A percentile compares a stretch with the other conserved stretches of the same genome.
phyloP scores from a whole-genome alignment of 2,888 invertebrate species.

The Augiades crinisus region DNA sequence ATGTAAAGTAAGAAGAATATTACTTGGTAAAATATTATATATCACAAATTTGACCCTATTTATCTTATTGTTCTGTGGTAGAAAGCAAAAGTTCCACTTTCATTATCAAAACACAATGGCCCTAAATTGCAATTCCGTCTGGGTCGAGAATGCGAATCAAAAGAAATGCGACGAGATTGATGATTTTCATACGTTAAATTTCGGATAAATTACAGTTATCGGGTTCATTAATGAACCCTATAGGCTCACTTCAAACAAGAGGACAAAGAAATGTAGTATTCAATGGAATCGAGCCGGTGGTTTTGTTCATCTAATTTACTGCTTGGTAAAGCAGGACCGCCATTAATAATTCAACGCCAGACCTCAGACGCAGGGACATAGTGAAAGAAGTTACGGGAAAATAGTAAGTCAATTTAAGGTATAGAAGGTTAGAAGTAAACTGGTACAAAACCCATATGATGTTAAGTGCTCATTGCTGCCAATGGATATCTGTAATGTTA shows the following conservation, averaged over 20 bases:
- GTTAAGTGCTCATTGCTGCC: no score
- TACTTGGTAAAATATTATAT: no score
- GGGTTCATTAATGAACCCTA: conserved; percentile 40
- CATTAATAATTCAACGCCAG: conserved; percentile 74
- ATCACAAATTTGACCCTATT: no score
- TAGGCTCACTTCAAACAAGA: conserved; percentile 41
- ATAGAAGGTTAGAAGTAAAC: no score
- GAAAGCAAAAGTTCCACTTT: not conserved
- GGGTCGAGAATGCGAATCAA: conserved; percentile 2
- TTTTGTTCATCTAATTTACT: conserved; percentile 70
- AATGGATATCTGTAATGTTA: no score
- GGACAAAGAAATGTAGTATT: conserved; percentile 53
- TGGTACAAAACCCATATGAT: no score
- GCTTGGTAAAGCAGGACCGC: conserved; percentile 58
- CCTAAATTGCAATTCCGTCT: not conserved
- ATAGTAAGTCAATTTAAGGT: conserved; percentile 17
- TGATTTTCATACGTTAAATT: conserved; percentile 39
- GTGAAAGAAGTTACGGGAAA: conserved; percentile 23
- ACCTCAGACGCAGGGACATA: conserved; percentile 44
- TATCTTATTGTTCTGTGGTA: no score
- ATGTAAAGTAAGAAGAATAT: no score
- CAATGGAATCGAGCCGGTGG: conserved; percentile 49
- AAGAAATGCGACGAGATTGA: conserved; percentile 12
- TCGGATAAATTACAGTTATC: conserved; percentile 45
- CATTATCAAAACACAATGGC: not conserved